These are phyloP conservation scores for Balaenoptera acutorostrata DNA, from an alignment of 2,113 vertebrate species.

Conservation along the genomic window DNA sequence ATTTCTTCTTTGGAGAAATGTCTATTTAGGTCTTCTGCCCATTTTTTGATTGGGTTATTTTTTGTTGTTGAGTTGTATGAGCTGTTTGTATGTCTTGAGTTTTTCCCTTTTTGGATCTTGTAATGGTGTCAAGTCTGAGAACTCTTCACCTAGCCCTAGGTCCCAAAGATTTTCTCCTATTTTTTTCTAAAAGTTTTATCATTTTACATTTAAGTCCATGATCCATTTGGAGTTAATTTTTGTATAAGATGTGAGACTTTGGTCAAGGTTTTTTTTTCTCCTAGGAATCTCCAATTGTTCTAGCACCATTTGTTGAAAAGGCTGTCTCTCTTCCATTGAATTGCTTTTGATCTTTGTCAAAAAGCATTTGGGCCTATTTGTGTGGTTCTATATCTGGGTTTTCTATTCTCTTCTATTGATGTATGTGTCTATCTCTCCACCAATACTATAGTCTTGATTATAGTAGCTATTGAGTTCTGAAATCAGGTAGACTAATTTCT, in stretches of 20 bases:
- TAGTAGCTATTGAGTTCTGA: not conserved
- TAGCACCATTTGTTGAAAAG: not conserved
- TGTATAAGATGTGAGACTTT: not conserved
- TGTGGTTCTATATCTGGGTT: not conserved
- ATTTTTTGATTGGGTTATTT: too few species aligned
- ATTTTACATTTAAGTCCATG: not conserved
- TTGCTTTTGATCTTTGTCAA: not conserved
- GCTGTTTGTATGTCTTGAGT: too few species aligned
- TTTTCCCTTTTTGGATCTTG: not conserved
- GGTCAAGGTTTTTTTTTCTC: not conserved
- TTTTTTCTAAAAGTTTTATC: not conserved
- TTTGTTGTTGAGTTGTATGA: too few species aligned
- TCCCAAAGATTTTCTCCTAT: not conserved
- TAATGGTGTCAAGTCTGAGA: not conserved
- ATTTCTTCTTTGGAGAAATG: too few species aligned
- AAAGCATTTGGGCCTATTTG: not conserved
- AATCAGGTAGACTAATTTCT: not conserved
- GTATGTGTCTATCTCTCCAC: not conserved
- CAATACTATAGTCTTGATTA: not conserved
- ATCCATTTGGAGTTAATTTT: not conserved
- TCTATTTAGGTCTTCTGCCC: too few species aligned
- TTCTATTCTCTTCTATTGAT: not conserved
- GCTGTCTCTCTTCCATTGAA: not conserved
- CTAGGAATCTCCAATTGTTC: not conserved
- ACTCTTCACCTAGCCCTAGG: not conserved